Evolutionary conservation across 2,888 invertebrate species (phyloP).

Genomic region (Chrysotoxum bicinctum): DNA sequence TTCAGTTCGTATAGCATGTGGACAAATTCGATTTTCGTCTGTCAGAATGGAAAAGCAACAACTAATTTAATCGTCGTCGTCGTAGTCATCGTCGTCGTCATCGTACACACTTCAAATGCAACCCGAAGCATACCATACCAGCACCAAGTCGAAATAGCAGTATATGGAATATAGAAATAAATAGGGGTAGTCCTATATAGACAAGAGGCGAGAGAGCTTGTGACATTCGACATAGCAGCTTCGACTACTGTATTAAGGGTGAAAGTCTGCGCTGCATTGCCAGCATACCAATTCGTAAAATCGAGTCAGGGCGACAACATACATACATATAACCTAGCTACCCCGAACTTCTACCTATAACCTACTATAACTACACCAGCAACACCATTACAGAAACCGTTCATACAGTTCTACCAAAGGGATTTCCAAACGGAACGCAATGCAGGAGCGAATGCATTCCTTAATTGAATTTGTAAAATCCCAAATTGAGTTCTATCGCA

Average conservation of each 20-base stretch:
- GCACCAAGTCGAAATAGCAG: background rate
- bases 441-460: conserved; percentile 67
- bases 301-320: conserved; percentile 44
- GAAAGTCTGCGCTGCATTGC: conserved; percentile 46
- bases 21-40: conserved; percentile 67
- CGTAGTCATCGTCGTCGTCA: background rate
- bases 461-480: conserved; percentile 75
- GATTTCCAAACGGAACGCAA: conserved; percentile 49
- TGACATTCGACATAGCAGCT: conserved; percentile 59
- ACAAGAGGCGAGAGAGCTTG: conserved; percentile 27
- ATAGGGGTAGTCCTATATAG: background rate
- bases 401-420: conserved; percentile 36
- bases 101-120: conserved; percentile 56
- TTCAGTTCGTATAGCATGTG: conserved; percentile 39
- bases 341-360: background rate
- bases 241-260: conserved; percentile 49
- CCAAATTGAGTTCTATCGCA: conserved; percentile 73
- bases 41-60: conserved; percentile 68
- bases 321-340: background rate
- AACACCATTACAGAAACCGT: conserved; percentile 36
- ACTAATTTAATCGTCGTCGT: conserved; percentile 66
- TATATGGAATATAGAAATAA: background rate
- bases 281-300: conserved; percentile 61
- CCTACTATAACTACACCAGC: background rate
- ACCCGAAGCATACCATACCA: conserved; percentile 18